Evolutionary conservation across 2,113 vertebrate species (phyloP), one percentile per base, ranked within the genome.

Genomic region (Cariama cristata): DNA sequence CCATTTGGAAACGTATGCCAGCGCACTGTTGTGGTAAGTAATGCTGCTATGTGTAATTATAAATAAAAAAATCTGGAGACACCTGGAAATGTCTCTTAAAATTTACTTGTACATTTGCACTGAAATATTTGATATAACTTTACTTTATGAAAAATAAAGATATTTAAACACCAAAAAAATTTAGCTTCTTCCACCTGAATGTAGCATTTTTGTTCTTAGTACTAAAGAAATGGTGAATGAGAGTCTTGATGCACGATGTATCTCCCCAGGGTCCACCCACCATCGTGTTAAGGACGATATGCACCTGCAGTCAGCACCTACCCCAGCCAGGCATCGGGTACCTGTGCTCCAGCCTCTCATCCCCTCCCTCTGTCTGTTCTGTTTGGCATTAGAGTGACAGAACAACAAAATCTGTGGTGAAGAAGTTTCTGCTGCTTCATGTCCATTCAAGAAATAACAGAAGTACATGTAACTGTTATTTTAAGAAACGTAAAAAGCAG

Each of bases 291-390:
- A 23, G 38, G 52, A 33, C 30, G 22, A 35, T 15, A 23, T 66
- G 33, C 60, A 56, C 22, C 42, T 35, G 19, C 49, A 21, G 19
- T 6, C 53, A 73, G 38, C 0, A 1, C 0, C 0, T 9, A 47
- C 28, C 44, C 35, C 49, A 60, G 38, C 7, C 14, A 6, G 27
- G 63, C 28, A 35, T 8, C 14, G 2, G 58, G 32, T 11, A 71
- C 56, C 55, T 38, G 30, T 21, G 73, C 45, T 74, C 35, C 67
- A 58, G 55, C 42, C 58, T 55, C 27, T 53, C 40, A 18, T 23
- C 16, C 26, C 14, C 35, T 56, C 20, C 17, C 23, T 24, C 50
- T 22, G 6, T 23, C 50, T 58, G 2, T 7, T 62, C 63, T 68
- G 42, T 35, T 68, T 71, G 42, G 19, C 66, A 38, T 63, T 23